Evolutionary conservation across 1,140 invertebrate species (phyloP), one percentile per base, ranked within the genome.

Genomic region (Ceratosolen fusciceps): DNA sequence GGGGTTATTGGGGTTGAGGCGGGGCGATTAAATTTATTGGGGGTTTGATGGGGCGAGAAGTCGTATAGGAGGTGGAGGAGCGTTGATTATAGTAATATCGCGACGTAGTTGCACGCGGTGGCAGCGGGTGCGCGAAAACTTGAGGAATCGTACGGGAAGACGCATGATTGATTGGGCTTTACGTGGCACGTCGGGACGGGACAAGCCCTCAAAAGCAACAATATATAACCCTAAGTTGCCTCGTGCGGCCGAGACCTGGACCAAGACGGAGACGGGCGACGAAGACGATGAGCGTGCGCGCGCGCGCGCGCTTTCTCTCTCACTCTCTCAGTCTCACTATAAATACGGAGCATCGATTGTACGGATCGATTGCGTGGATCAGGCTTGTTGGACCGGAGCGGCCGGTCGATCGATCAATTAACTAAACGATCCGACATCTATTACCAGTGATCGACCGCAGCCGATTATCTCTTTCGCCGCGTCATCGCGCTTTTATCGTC

Each of bases 111-210:
- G 39, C 39, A 43, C 68, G 67, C n/a, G 49, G 70, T 24, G 49
- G 43, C 49, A 29, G 26, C 24, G 58, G 12, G 37, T 29, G 67
- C 62, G 67, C 65, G 49, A 52, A 52, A 71, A 26, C 19, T 31
- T n/a, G 49, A 83, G 82, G 83, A 84, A 81, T 84, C 83, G 83
- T 85, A 82, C 83, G 83, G 85, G 85, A 86, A 86, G 85, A 86
- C 85, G 84, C 85, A 83, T 86, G 85, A 86, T 86, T 86, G 83
- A 84, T 86, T 83, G 83, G 84, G 84, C 83, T 73, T 37, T 73
- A 52, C 77, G 81, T 83, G 81, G 58, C 60, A 54, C 47, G 83
- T 82, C 78, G 78, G 81, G 74, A 81, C 78, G 73, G 80, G 74
- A 72, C 79, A 79, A 75, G 80, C 74, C 82, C 83, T 74, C 31